Conservation (phyloP, 2,113 vertebrate genomes). For the Syngnathus scovelli region DNA sequence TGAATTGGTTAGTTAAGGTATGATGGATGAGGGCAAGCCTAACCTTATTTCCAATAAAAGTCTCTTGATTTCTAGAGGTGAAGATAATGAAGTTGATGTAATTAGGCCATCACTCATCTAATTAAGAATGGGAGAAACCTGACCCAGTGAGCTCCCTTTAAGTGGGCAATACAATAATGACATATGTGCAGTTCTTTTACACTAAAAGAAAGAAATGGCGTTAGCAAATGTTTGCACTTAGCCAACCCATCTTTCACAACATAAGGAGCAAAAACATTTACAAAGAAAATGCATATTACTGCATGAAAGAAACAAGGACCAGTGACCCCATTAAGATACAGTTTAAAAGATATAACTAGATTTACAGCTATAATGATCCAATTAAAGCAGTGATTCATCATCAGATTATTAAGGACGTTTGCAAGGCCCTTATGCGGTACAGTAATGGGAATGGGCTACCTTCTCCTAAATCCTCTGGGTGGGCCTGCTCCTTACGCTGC, state of each 20-base stretch:
- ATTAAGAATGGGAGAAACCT: slow-evolving; percentile 87
- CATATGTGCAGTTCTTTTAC: slow-evolving; percentile 19
- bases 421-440: slow-evolving; percentile 68
- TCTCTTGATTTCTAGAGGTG: slow-evolving; percentile 94
- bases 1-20: slow-evolving; percentile 99
- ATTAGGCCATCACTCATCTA: slow-evolving; percentile 92
- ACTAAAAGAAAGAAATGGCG: slow-evolving; percentile 13
- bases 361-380: slow-evolving; percentile 79
- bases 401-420: slow-evolving; percentile 81
- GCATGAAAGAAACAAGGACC: slow-evolving; percentile 53
- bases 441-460: slow-evolving; percentile 76
- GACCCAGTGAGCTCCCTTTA: slow-evolving; percentile 74
- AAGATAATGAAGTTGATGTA: slow-evolving; percentile 99
- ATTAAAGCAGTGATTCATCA: slow-evolving; percentile 79
- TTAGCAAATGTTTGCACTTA: slow-evolving; percentile 18
- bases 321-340: slow-evolving; percentile 40
- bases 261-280: slow-evolving; percentile 43
- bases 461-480: slow-evolving; percentile 65
- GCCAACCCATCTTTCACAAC: slow-evolving; percentile 21
- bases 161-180: slow-evolving; percentile 36
- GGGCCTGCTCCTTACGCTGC: slow-evolving; percentile 72
- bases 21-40: slow-evolving; percentile 95
- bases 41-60: slow-evolving; percentile 85
- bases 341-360: slow-evolving; percentile 43
- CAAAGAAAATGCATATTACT: slow-evolving; percentile 39